Evolutionary conservation across 2,888 invertebrate species (phyloP), one percentile per base, ranked within the genome.

Genomic region (Dicranocentrus wangi): DNA sequence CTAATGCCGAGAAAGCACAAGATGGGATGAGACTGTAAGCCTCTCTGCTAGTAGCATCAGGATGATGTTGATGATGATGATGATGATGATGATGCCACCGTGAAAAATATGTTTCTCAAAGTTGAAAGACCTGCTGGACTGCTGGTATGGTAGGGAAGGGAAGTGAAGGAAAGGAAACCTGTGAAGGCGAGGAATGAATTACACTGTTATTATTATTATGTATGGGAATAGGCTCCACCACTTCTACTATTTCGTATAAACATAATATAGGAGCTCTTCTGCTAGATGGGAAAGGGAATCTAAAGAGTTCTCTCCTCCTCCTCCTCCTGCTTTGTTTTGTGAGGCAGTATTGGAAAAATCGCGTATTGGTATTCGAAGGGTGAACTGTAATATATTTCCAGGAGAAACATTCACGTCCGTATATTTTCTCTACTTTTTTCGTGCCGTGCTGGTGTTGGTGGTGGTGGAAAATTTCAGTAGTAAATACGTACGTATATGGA

Each of bases 81-180:
- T n/a, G n/a, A n/a, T n/a, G n/a, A n/a, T n/a, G n/a, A 60, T 25
- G 61, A 76, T 76, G 76, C 68, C 69, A 76, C 43, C 28, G 60
- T 61, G 76, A 69, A 76, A 68, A 76, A 76, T 69, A 68, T 68
- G 68, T 25, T 69, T 60, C 58, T 25, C 58, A 43, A 70, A 76
- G 76, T 76, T 76, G 76, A 76, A 76, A 68, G 76, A 76, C 76
- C 76, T 76, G n/a, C n/a, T n/a, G 60, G 47, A 19, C 66, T n/a
- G 61, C 15, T 28, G 17, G 47, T 13, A 39, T 39, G 13, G 39
- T 39, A 5, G n/a, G 27, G 19, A 66, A 25, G 63, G 39, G 7
- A 21, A 42, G 69, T 60, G 13, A 21, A 21, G 10, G 32, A 61
- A 65, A 65, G n/a, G n/a, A n/a, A 68, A 63, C 63, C 73, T 73